These are phyloP conservation scores for Misgurnus anguillicaudatus DNA, from an alignment of 2,113 vertebrate species.

Conservation along the genomic window DNA sequence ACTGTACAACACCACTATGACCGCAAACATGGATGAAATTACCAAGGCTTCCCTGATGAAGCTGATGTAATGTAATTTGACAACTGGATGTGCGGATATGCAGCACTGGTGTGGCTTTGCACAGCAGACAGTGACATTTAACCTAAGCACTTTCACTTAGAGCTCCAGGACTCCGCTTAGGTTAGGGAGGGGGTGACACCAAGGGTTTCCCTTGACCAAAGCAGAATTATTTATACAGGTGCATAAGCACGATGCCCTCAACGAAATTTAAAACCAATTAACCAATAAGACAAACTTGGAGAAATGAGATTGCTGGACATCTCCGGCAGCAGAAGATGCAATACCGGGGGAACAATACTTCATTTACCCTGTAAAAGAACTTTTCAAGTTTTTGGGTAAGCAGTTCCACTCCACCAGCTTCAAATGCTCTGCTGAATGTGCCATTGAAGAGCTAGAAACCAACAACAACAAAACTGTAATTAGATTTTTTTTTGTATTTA, in stretches of 20 bases:
- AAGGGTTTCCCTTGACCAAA: conserved; percentile 66
- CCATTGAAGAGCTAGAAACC: conserved; percentile 91
- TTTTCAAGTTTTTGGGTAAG: conserved; percentile 94
- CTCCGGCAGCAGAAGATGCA: neutral
- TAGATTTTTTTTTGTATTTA: too few relatives aligned
- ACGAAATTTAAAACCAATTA: conserved; percentile 46
- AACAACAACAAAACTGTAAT: neutral
- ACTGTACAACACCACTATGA: conserved; percentile 4
- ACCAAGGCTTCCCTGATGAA: conserved; percentile 12
- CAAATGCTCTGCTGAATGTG: conserved; percentile 88
- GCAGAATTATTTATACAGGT: conserved; percentile 64
- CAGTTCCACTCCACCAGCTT: conserved; percentile 87
- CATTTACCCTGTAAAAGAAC: conserved; percentile 94
- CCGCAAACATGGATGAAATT: conserved; percentile 20
- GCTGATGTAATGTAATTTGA: conserved; percentile 47
- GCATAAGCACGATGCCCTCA: conserved; percentile 38
- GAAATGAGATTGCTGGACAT: conserved; percentile 9
- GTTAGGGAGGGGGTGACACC: conserved; percentile 43
- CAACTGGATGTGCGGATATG: conserved; percentile 21
- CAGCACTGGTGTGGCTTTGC: conserved; percentile 52
- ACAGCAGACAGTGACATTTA: conserved; percentile 57
- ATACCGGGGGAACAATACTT: conserved; percentile 11
- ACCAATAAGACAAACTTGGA: conserved; percentile 18
- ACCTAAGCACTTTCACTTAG: conserved; percentile 52
- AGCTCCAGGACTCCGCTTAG: conserved; percentile 56